Percentiles rank a stretch among this genome's conserved stretches.
phyloP scores from a whole-genome alignment of 2,797 vertebrate genomes.

The Pipistrellus nathusii region DNA sequence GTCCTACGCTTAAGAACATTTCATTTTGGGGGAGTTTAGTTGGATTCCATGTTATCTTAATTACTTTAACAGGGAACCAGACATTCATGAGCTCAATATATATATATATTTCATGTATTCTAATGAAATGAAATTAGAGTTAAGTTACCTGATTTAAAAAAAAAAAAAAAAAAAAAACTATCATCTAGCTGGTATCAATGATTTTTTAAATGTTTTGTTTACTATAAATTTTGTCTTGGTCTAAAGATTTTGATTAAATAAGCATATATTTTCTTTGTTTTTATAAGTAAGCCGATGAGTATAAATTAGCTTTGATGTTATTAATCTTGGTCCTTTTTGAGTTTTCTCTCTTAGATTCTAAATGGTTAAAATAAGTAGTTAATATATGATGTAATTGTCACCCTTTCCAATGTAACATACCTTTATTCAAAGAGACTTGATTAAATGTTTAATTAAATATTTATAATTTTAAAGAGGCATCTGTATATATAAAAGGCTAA shows the following conservation, averaged over 20 bases:
- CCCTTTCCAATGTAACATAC: not conserved
- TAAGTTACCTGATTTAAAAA: conserved; percentile 74
- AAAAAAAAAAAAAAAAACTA: conserved; percentile 80
- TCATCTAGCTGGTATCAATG: conserved; percentile 75
- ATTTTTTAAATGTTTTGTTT: conserved; percentile 82
- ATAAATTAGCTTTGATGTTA: not conserved
- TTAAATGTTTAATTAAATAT: conserved; percentile 66
- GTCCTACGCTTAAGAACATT: conserved; percentile 55
- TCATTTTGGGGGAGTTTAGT: conserved; percentile 67
- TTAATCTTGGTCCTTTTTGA: not conserved
- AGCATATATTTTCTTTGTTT: not conserved
- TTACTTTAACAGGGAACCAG: conserved; percentile 78
- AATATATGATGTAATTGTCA: not conserved
- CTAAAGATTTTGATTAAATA: conserved; percentile 78
- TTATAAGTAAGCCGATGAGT: conserved; percentile 4
- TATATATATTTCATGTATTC: conserved; percentile 75
- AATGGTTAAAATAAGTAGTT: conserved; percentile 9
- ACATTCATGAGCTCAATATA: conserved; percentile 73
- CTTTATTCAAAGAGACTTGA: conserved; percentile 44
- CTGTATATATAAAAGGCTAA: too few relatives aligned
- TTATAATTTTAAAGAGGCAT: conserved; percentile 52
- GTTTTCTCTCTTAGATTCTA: conserved; percentile 38
- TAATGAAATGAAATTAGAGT: conserved; percentile 76
- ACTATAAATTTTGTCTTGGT: conserved; percentile 70
- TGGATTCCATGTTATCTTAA: conserved; percentile 75